A percentile compares a stretch with the other conserved stretches of the same genome.
Conservation (phyloP, 2,797 vertebrate species). For the Xenentodon cancila region DNA sequence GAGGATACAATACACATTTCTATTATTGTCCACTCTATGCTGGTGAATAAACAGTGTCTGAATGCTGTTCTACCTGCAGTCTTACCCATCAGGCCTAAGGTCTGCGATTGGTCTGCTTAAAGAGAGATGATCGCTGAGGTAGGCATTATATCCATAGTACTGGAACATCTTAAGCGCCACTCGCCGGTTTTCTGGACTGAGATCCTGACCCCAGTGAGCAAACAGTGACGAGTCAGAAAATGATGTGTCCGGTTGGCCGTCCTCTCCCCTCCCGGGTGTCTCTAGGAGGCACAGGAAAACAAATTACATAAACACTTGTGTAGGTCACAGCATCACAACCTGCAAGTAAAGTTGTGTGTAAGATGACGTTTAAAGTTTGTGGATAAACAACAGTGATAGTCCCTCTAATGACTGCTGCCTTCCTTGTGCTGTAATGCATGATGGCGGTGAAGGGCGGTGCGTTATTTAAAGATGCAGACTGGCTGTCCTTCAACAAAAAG, state of each 20-base stretch:
- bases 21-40: too few species aligned
- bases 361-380: slow-evolving; percentile 47
- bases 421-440: slow-evolving; percentile 35
- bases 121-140: slow-evolving; percentile 95
- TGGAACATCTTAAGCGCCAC: slow-evolving; percentile 95
- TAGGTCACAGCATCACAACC: slow-evolving; percentile 23
- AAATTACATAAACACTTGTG: slow-evolving; percentile 55
- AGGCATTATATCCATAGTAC: slow-evolving; percentile 98
- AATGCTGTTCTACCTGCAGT: slow-evolving; percentile 19
- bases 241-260: slow-evolving; percentile 81
- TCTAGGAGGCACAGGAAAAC: slow-evolving; percentile 80
- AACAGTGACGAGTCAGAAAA: slow-evolving; percentile 96
- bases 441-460: slow-evolving; percentile 29
- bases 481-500: slow-evolving; percentile 45
- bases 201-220: slow-evolving; percentile 95
- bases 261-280: slow-evolving; percentile 88
- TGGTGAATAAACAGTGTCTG: not conserved
- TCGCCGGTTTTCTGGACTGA: slow-evolving; percentile 88
- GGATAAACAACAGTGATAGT: slow-evolving; percentile 32
- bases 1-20: too few species aligned
- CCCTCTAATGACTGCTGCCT: slow-evolving; percentile 48
- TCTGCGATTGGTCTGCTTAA: slow-evolving; percentile 91
- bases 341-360: slow-evolving; percentile 1
- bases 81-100: slow-evolving; percentile 95
- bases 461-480: slow-evolving; percentile 37